Conservation (phyloP, 2,797 vertebrate genomes). For the Poeciliopsis infans region DNA sequence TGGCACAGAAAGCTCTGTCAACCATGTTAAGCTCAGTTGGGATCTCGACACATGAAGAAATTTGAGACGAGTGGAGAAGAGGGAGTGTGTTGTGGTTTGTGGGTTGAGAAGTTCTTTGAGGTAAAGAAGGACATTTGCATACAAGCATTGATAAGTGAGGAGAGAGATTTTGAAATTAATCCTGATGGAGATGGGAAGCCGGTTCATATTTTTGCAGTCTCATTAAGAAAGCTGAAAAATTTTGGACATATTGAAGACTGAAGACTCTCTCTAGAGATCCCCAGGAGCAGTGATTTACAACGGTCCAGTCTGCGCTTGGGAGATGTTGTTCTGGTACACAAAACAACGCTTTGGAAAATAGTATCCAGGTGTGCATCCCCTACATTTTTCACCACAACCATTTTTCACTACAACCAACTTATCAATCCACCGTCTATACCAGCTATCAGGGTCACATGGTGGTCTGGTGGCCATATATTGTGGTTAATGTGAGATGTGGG, state of each 20-base stretch:
- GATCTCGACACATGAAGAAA: background rate
- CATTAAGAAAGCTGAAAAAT: background rate
- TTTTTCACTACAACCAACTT: background rate
- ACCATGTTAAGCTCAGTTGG: background rate
- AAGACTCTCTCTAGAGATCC: background rate
- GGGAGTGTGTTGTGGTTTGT: background rate
- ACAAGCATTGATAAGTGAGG: background rate
- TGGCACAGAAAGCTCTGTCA: background rate
- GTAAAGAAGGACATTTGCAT: background rate
- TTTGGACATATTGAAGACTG: too few species aligned
- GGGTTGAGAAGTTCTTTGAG: background rate
- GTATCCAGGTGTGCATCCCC: background rate
- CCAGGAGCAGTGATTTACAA: background rate
- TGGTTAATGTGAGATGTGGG: background rate
- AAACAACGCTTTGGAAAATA: background rate
- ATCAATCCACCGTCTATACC: background rate
- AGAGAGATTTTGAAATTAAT: background rate
- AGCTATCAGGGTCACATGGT: background rate
- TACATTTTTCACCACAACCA: background rate
- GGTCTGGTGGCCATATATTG: background rate
- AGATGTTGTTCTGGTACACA: background rate
- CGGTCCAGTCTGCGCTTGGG: background rate
- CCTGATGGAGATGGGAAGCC: background rate
- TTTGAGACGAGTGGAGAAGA: background rate
- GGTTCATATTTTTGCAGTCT: background rate